phyloP scores from a whole-genome alignment of 2,888 invertebrate species.

The Callyntrura sp. region DNA sequence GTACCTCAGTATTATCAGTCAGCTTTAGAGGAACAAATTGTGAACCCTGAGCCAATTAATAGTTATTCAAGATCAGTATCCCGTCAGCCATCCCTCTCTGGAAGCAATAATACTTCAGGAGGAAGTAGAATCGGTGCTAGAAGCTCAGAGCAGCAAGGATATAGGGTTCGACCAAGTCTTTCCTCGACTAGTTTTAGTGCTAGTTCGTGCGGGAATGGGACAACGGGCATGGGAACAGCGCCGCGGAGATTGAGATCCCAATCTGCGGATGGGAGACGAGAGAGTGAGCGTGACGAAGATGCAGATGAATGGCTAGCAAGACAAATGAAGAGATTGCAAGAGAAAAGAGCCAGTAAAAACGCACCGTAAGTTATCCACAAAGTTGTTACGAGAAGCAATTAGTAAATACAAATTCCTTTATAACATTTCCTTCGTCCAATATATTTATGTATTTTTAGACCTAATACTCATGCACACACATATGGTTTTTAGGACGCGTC shows the following conservation, averaged over 20 bases:
- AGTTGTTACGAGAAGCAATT: not conserved
- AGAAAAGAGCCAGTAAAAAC: conserved; percentile 81
- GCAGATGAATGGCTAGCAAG: conserved; percentile 83
- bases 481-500: not conserved
- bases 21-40: conserved; percentile 76
- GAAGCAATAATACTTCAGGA: conserved; percentile 31
- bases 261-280: conserved; percentile 81
- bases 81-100: conserved; percentile 72
- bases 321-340: conserved; percentile 82
- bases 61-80: conserved; percentile 75
- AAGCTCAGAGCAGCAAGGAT: conserved; percentile 60
- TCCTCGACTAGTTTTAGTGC: conserved; percentile 77
- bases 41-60: conserved; percentile 75
- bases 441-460: conserved; percentile 38
- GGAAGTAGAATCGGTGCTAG: conserved; percentile 63
- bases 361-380: conserved; percentile 80
- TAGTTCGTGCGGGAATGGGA: conserved; percentile 72
- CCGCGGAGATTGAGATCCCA: conserved; percentile 79
- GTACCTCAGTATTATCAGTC: conserved; percentile 76
- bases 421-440: not conserved
- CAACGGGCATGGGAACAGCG: conserved; percentile 45
- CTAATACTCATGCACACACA: not conserved
- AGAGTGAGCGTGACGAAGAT: conserved; percentile 79
- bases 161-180: conserved; percentile 74
- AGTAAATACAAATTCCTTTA: not conserved